A percentile compares a stretch with the other conserved stretches of the same genome.
These are phyloP conservation scores for Myiozetetes cayanensis DNA, from an alignment of 2,113 vertebrate genomes.

Conservation along the genomic window DNA sequence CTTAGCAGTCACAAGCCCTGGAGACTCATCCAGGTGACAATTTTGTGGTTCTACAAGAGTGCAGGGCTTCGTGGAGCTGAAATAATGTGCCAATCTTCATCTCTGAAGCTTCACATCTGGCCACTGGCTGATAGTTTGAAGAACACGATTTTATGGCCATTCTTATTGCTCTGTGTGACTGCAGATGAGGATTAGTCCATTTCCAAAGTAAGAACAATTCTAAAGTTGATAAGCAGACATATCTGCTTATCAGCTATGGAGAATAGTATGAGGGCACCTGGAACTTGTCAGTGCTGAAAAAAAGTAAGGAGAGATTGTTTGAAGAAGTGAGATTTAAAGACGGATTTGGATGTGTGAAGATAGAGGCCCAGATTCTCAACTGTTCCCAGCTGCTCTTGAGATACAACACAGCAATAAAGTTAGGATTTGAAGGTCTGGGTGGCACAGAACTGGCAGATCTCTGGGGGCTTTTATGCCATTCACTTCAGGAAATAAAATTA, in stretches of 20 bases:
- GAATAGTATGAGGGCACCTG: conserved; percentile 9
- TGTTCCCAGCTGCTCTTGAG: neutral
- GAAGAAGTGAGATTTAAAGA: conserved; percentile 47
- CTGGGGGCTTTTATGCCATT: neutral
- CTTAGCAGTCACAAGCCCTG: neutral
- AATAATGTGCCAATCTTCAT: neutral
- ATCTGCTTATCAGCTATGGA: neutral
- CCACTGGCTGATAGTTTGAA: neutral
- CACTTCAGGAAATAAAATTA: neutral
- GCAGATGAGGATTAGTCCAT: neutral
- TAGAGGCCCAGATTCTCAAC: conserved; percentile 35
- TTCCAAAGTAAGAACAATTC: neutral
- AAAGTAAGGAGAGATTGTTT: conserved; percentile 21
- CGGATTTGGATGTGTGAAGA: conserved; percentile 56
- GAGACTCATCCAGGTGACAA: neutral
- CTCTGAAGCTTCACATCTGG: neutral
- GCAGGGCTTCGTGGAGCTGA: neutral
- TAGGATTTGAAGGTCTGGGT: conserved; percentile 33
- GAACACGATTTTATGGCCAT: neutral
- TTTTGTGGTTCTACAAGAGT: neutral
- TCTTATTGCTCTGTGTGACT: neutral
- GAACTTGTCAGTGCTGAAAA: neutral
- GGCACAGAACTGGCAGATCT: conserved; percentile 14
- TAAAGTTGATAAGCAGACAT: neutral
- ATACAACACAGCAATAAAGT: conserved; percentile 45